Evolutionary conservation across 64 coral and sea anemone species (phyloP).

Genomic region (Stichodactyla helianthus): DNA sequence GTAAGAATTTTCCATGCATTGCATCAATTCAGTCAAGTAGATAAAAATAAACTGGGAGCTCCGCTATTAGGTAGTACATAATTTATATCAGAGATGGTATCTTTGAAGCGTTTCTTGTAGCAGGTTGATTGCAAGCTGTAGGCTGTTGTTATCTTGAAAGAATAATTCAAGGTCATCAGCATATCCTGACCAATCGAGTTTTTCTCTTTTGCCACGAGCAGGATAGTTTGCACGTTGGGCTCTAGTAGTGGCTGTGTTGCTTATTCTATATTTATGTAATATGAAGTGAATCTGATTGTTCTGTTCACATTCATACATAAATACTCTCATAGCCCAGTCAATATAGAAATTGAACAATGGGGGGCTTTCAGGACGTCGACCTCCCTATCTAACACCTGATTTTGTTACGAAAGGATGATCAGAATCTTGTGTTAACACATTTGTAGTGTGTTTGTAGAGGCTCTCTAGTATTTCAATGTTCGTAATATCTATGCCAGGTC

Average conservation of each 20-base stretch:
- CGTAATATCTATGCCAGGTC: background rate
- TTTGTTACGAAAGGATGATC: slow-evolving; percentile 11
- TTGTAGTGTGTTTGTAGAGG: slow-evolving; percentile 1
- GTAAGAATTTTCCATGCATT: too few relatives aligned
- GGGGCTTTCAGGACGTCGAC: slow-evolving; percentile 19
- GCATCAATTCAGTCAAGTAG: too few relatives aligned
- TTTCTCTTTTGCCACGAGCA: background rate
- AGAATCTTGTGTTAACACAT: slow-evolving; percentile 9
- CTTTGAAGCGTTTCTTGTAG: background rate
- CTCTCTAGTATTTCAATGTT: background rate
- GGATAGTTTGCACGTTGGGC: slow-evolving; percentile 3
- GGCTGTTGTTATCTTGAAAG: background rate
- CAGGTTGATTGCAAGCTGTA: background rate
- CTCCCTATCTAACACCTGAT: slow-evolving; percentile 13
- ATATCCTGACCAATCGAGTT: background rate
- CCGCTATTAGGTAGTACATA: too few relatives aligned
- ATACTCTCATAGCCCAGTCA: slow-evolving; percentile 5
- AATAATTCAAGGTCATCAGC: background rate
- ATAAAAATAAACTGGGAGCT: too few relatives aligned
- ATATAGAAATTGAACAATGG: slow-evolving; percentile 13
- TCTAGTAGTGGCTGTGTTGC: slow-evolving; percentile 17
- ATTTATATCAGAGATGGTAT: background rate
- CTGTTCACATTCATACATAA: slow-evolving; percentile 18
- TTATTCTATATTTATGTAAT: slow-evolving; percentile 19
- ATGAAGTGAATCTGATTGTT: slow-evolving; percentile 6